A percentile compares a stretch with the other conserved stretches of the same genome.
Conservation (phyloP, 1,140 invertebrate species). For the Aphidius ervi region DNA sequence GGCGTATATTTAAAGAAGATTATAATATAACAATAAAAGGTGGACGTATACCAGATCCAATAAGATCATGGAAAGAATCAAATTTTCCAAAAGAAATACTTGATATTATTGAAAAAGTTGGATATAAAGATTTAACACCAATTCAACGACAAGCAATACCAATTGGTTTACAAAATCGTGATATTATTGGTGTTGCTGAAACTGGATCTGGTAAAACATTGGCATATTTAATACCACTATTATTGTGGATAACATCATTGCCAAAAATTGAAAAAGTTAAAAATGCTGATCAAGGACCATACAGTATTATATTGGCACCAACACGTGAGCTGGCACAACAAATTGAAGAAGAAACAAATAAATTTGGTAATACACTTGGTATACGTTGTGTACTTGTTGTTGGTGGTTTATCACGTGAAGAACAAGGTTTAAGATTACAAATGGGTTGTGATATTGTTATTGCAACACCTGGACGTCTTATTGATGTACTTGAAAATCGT, state of each 20-base stretch:
- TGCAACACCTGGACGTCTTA: constrained; percentile 97
- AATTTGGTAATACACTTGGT: constrained; percentile 92
- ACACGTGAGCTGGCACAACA: constrained; percentile 99
- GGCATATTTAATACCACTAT: constrained; percentile 94
- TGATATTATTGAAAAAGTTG: constrained; percentile 93
- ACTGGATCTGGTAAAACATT: constrained; percentile 98
- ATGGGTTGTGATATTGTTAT: constrained; percentile 99
- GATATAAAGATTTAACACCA: constrained; percentile 97
- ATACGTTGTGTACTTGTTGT: constrained; percentile 97
- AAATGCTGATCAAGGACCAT: constrained; percentile 95
- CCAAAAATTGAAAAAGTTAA: constrained; percentile 92
- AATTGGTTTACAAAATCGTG: constrained; percentile 96
- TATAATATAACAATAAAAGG: constrained; percentile 99
- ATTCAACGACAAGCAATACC: constrained; percentile 99
- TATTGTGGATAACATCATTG: constrained; percentile 97
- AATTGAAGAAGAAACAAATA: constrained; percentile 98
- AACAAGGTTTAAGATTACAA: constrained; percentile 94
- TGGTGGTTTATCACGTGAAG: constrained; percentile 95
- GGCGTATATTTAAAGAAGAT: constrained; percentile 99
- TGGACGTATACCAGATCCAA: constrained; percentile 93
- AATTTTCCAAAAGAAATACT: constrained; percentile 87
- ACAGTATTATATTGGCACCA: constrained; percentile 97
- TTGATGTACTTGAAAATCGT: constrained; percentile 89
- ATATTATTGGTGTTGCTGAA: constrained; percentile 99
- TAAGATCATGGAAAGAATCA: constrained; percentile 93